Conservation (phyloP, 1,140 invertebrate species). For the Melipona quadrifasciata region DNA sequence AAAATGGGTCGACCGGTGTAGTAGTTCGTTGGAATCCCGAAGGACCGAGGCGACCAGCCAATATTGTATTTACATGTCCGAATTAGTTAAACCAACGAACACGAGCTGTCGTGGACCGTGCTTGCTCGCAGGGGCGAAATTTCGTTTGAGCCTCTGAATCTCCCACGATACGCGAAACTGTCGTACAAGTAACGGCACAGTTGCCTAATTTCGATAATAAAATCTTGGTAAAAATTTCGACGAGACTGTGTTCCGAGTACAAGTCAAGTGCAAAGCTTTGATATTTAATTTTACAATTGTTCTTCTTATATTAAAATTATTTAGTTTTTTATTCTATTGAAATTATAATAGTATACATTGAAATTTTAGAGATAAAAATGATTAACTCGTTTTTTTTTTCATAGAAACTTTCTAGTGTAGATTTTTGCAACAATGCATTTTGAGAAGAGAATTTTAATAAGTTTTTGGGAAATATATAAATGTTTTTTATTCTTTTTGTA, state of each 20-base stretch:
- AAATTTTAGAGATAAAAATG: no score
- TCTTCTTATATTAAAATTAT: not conserved
- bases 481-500: no score
- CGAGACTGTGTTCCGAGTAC: not conserved
- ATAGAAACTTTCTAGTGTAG: no score
- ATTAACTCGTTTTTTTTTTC: no score
- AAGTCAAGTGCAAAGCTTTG: not conserved
- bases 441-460: no score
- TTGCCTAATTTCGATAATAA: not conserved
- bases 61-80: slow-evolving; percentile 47
- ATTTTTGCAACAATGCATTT: no score
- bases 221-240: not conserved
- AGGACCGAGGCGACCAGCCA: slow-evolving; percentile 1
- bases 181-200: not conserved
- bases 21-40: slow-evolving; percentile 13
- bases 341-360: no score
- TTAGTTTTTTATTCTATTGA: no score
- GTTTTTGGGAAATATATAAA: no score
- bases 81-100: slow-evolving; percentile 34
- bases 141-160: not conserved
- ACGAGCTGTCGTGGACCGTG: not conserved
- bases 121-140: not conserved
- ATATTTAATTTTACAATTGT: not conserved
- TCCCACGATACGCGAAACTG: no score
- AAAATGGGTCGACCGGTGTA: slow-evolving; percentile 23